A percentile compares a stretch with the other conserved stretches of the same genome.
Conservation (phyloP, 2,113 vertebrate species). For the Prunella fulvescens region DNA sequence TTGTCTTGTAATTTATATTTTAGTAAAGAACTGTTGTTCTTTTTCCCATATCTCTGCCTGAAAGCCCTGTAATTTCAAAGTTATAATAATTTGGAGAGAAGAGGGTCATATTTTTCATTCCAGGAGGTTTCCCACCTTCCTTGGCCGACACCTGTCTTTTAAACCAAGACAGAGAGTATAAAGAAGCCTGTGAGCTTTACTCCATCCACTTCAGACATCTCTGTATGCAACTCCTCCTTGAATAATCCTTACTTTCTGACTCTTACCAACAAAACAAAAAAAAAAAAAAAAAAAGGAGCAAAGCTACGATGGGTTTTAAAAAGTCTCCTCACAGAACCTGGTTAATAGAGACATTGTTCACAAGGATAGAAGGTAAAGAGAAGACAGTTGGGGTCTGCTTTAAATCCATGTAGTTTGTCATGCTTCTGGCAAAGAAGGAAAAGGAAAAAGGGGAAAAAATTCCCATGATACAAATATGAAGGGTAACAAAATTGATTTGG, state of each 20-base stretch:
- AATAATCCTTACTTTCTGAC: not conserved
- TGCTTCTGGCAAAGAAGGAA: not conserved
- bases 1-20: not conserved
- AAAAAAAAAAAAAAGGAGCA: not conserved
- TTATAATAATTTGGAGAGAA: not conserved
- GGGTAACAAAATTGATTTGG: not conserved
- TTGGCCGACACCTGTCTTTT: not conserved
- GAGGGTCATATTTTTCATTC: not conserved
- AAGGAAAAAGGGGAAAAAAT: not conserved
- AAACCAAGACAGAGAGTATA: not conserved
- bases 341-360: not conserved
- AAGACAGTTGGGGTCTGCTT: not conserved
- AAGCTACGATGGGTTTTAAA: not conserved
- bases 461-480: not conserved
- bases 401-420: not conserved
- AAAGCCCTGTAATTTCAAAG: not conserved
- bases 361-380: not conserved
- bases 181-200: not conserved
- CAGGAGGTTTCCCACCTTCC: not conserved
- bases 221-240: not conserved
- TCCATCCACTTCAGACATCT: not conserved
- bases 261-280: not conserved
- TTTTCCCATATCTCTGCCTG: not conserved
- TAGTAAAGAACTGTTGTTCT: not conserved
- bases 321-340: not conserved